These are phyloP conservation scores for Poeciliopsis turrubarensis DNA, from an alignment of 2,113 vertebrate species.

Conservation along the genomic window DNA sequence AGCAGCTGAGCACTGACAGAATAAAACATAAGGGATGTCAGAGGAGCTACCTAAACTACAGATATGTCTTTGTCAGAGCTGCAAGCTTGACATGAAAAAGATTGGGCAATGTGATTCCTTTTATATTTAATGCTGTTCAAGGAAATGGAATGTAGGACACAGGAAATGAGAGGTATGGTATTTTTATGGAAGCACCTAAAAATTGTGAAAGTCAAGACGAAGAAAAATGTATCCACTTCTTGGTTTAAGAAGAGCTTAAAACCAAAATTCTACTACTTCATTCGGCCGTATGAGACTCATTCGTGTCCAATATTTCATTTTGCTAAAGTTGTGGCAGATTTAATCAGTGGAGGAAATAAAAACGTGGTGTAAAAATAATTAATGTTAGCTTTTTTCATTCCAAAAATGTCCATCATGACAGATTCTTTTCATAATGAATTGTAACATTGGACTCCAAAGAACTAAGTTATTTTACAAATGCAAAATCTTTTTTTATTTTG, in stretches of 20 bases:
- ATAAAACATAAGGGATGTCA: slow-evolving; percentile 33
- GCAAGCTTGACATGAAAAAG: slow-evolving; percentile 25
- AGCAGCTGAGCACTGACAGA: slow-evolving; percentile 6
- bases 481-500: not conserved
- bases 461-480: not conserved
- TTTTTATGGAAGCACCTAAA: slow-evolving; percentile 3
- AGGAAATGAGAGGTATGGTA: not conserved
- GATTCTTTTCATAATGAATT: not conserved
- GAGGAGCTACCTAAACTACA: slow-evolving; percentile 24
- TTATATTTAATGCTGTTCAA: slow-evolving; percentile 2
- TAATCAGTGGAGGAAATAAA: no score
- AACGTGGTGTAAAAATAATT: no score
- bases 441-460: not conserved
- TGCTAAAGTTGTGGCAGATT: no score
- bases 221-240: not conserved
- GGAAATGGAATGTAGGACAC: slow-evolving; percentile 13
- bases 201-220: not conserved
- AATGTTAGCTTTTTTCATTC: no score
- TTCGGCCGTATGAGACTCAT: no score
- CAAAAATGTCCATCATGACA: no score
- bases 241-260: not conserved
- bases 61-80: slow-evolving; percentile 17
- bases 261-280: no score
- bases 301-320: no score
- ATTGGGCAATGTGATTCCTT: slow-evolving; percentile 10